Conservation (phyloP, 1,140 invertebrate genomes). For the Zaprionus tsacasi region DNA sequence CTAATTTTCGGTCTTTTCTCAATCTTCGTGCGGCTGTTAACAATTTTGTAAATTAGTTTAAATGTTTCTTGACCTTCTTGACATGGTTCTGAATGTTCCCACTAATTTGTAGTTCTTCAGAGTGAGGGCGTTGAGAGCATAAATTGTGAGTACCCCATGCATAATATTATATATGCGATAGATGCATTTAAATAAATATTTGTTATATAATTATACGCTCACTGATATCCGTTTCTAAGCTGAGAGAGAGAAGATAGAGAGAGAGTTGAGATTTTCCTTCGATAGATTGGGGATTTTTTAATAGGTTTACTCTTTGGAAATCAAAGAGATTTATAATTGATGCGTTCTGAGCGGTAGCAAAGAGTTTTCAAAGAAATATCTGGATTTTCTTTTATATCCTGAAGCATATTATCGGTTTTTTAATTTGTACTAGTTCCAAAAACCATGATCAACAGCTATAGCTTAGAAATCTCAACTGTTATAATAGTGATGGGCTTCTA, state of each 20-base stretch:
- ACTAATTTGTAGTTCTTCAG: constrained; percentile 46
- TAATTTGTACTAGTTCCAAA: too few species aligned
- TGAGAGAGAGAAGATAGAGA: not conserved
- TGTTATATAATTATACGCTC: constrained; percentile 49
- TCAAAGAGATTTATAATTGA: too few species aligned
- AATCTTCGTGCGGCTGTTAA: constrained; percentile 23
- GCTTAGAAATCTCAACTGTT: too few species aligned
- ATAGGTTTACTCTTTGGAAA: too few species aligned
- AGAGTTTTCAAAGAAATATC: too few species aligned
- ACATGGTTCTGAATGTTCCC: constrained; percentile 25
- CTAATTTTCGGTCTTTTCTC: constrained; percentile 59
- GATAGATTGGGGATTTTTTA: too few species aligned
- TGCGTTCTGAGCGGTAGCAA: too few species aligned
- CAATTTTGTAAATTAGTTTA: constrained; percentile 76
- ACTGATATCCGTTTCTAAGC: constrained; percentile 12
- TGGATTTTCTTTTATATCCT: too few species aligned
- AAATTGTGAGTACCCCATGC: constrained; percentile 35
- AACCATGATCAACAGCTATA: too few species aligned
- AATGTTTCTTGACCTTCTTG: constrained; percentile 48
- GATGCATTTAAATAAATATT: constrained; percentile 49
- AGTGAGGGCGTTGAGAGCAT: constrained; percentile 58
- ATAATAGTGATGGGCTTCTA: too few species aligned
- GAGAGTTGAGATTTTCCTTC: not conserved
- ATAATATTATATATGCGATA: constrained; percentile 34
- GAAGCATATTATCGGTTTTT: too few species aligned